Base-by-base conservation (phyloP, 2,113 vertebrate genomes). In the Paradisaea rubra region DNA sequence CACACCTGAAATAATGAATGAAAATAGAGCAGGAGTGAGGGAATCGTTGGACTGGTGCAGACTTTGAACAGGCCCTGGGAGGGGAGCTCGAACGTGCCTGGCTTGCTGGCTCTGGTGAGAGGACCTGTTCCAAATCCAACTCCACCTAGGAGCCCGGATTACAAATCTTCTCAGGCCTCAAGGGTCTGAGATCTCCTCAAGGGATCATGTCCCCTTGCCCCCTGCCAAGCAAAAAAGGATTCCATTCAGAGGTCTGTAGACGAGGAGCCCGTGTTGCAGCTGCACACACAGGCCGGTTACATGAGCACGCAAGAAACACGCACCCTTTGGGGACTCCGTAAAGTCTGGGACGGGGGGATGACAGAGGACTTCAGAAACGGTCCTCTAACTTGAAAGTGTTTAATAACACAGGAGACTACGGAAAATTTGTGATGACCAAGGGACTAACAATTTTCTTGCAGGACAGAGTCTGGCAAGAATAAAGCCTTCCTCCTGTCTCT, bases 1-100 rank as follows among this genome's bases (percentile, higher is more conserved):
- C 74, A 81, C 85, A 88, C 60, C 89, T 95, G 95, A 93, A 94
- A 94, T 90, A 93, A 89, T 71, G 88, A 88, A 83, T 90, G 65
- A 85, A 95, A 94, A 91, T 15, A 64, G 82, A 93, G 56, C 64
- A 91, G 71, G 76, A 91, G 68, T 53, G 56, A 88, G 68, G 63
- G 31, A 31, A 63, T 24, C 0, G 2, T 41, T 91, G 71, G 9
- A 31, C 27, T 54, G 31, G 9, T 68, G 61, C 31, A 68, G 52
- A 27, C 60, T 90, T 66, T 70, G 76, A 93, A 84, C 20, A 54
- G 33, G 57, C 24, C 54, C 45, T 81, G 13, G 1, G 24, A 73
- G 60, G 24, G 15, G 28, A 93, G 63, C 24, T 88, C 10, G 0
- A 30, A 13, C 7, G 10, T 35, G 50, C 15, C 27, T 80, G 19